These are phyloP conservation scores for Rattus rattus DNA, from an alignment of 2,113 vertebrate species.

Conservation along the genomic window DNA sequence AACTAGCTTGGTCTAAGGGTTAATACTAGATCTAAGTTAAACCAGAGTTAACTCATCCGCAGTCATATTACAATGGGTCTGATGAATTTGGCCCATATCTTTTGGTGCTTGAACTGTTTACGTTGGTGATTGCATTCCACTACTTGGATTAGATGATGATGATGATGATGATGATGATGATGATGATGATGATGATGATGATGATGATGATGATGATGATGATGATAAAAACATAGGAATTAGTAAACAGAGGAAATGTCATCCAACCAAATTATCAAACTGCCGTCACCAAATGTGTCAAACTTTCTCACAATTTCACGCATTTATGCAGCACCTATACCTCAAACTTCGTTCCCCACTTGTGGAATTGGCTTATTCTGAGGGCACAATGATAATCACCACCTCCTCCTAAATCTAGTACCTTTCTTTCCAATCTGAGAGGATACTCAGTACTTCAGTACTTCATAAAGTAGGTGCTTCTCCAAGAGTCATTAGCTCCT, in stretches of 20 bases:
- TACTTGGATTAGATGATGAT: neutral
- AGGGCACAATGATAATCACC: neutral
- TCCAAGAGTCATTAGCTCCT: neutral
- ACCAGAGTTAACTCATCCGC: neutral
- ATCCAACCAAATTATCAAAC: neutral
- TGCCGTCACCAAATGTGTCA: neutral
- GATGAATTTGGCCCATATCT: neutral
- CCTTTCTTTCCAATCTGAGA: conserved; percentile 7
- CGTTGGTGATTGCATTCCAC: neutral
- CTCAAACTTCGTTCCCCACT: conserved; percentile 6
- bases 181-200: no score
- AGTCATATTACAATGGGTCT: neutral
- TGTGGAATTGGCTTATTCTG: neutral
- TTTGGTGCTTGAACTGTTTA: neutral
- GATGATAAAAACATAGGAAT: neutral
- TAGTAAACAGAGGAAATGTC: neutral
- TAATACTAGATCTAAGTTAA: neutral
- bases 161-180: no score
- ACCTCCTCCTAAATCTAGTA: conserved; percentile 27
- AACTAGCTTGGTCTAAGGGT: neutral
- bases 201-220: no score
- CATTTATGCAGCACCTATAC: neutral
- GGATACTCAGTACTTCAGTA: neutral
- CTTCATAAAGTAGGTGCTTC: neutral
- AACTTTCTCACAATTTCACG: conserved; percentile 10